Percentiles rank a stretch among this genome's conserved stretches.
phyloP scores from a whole-genome alignment of 2,888 invertebrate species.

The Orthonevra nobilis region DNA sequence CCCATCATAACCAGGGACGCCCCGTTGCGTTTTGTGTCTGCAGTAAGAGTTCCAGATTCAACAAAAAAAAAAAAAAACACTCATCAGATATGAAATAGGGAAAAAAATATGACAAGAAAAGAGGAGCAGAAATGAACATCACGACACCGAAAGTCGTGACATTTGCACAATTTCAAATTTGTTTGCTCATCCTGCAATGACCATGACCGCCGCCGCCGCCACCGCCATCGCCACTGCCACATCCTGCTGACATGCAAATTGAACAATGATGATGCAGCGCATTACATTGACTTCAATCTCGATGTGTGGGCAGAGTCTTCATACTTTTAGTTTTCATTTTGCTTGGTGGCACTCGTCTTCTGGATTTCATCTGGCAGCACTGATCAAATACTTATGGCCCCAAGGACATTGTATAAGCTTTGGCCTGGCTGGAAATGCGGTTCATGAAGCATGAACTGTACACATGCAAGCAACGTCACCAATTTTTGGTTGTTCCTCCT shows the following conservation, averaged over 20 bases:
- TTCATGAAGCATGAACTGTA: constrained; percentile 5
- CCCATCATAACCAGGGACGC: constrained; percentile 3
- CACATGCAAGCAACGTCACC: constrained; percentile 31
- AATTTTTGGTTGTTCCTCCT: constrained; percentile 22
- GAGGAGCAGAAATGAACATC: constrained; percentile 49
- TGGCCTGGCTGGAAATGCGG: constrained; percentile 20
- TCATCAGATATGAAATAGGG: constrained; percentile 26
- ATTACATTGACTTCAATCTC: constrained; percentile 39
- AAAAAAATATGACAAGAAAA: constrained; percentile 20
- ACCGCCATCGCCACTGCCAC: too few relatives aligned
- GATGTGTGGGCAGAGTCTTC: constrained; percentile 13
- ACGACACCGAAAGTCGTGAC: constrained; percentile 63
- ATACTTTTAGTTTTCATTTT: constrained; percentile 35
- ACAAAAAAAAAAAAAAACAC: not conserved
- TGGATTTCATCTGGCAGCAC: constrained; percentile 49
- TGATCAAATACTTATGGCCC: constrained; percentile 68
- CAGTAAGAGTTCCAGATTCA: constrained; percentile 18
- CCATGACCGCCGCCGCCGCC: constrained; percentile 58
- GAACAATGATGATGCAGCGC: constrained; percentile 66
- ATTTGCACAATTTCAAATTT: constrained; percentile 68
- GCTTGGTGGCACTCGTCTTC: constrained; percentile 19
- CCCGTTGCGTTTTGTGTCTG: constrained; percentile 1
- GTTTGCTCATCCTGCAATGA: constrained; percentile 67
- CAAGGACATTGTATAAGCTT: constrained; percentile 46
- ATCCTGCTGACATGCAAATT: constrained; percentile 69